phyloP scores from a whole-genome alignment of 2,888 invertebrate species.

The Pristionchus fissidentatus region DNA sequence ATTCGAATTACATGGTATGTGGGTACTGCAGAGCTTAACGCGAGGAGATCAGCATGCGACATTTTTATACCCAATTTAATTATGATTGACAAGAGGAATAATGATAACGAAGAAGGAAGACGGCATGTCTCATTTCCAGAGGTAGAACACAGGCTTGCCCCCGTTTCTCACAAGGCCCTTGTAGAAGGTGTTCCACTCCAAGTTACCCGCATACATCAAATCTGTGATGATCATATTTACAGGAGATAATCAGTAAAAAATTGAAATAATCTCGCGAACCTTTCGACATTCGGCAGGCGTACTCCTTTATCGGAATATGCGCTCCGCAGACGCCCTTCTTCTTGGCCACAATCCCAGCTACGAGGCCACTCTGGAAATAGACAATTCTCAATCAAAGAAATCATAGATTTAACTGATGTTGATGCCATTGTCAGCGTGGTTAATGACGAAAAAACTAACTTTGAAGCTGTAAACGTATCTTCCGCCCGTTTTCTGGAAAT shows the following conservation, averaged over 20 bases:
- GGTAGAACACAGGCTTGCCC: not conserved
- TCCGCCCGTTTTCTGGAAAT: not conserved
- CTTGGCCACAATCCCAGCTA: not conserved
- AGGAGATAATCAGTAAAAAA: too few relatives aligned
- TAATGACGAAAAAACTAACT: not conserved
- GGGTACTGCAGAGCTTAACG: too few relatives aligned
- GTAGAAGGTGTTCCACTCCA: not conserved
- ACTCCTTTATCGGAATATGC: not conserved
- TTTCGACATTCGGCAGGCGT: not conserved
- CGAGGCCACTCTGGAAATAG: not conserved
- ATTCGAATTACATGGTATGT: too few relatives aligned
- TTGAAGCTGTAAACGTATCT: not conserved
- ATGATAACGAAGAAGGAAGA: too few relatives aligned
- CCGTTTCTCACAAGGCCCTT: not conserved
- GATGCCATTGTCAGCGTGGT: not conserved
- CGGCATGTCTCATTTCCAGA: constrained; percentile 12
- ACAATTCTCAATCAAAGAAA: too few relatives aligned
- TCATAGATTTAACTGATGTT: not conserved
- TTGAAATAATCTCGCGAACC: not conserved
- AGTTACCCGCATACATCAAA: not conserved
- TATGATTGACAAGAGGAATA: too few relatives aligned
- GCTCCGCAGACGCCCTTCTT: not conserved
- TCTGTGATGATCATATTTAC: not conserved
- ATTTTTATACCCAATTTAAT: too few relatives aligned
- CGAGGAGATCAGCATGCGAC: too few relatives aligned